Percentiles rank a stretch among this genome's conserved stretches.
Evolutionary conservation across 2,888 invertebrate species (phyloP).

Genomic region (Trichogramma dendrolimi): DNA sequence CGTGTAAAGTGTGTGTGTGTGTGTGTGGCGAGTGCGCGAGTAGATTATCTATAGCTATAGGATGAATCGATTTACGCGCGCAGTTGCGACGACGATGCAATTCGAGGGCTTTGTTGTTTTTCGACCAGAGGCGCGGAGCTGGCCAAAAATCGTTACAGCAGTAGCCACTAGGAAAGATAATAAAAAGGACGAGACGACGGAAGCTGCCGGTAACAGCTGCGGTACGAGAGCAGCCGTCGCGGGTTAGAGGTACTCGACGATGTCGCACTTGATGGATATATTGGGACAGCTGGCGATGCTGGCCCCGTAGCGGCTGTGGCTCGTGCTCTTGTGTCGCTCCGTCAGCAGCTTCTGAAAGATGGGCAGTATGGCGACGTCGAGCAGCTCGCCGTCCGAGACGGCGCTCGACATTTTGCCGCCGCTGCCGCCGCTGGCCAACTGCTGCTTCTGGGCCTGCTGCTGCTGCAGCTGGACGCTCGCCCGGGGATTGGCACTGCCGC

Average conservation of each 20-base stretch:
- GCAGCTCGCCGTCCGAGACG: constrained; percentile 77
- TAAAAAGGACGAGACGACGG: not conserved
- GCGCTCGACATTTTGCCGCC: constrained; percentile 64
- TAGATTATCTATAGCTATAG: too few species aligned
- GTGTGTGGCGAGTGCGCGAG: too few species aligned
- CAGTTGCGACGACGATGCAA: too few species aligned
- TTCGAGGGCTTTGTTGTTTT: too few species aligned
- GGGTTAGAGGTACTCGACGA: constrained; percentile 83
- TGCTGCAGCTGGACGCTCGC: constrained; percentile 32
- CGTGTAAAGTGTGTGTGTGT: too few species aligned
- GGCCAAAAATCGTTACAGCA: not conserved
- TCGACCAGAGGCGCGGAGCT: too few species aligned
- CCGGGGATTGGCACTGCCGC: constrained; percentile 52
- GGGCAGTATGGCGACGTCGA: constrained; percentile 82
- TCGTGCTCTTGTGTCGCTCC: constrained; percentile 69
- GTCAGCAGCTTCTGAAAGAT: constrained; percentile 89
- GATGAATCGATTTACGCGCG: too few species aligned
- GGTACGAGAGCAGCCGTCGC: not conserved
- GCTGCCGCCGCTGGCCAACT: constrained; percentile 37
- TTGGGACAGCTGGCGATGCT: constrained; percentile 87
- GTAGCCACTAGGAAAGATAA: not conserved
- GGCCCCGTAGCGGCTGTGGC: constrained; percentile 65
- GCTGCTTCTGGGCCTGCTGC: constrained; percentile 31
- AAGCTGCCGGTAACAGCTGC: not conserved
- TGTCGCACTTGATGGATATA: constrained; percentile 93